Evolutionary conservation across 2,797 vertebrate species (phyloP).

Genomic region (Luscinia luscinia): DNA sequence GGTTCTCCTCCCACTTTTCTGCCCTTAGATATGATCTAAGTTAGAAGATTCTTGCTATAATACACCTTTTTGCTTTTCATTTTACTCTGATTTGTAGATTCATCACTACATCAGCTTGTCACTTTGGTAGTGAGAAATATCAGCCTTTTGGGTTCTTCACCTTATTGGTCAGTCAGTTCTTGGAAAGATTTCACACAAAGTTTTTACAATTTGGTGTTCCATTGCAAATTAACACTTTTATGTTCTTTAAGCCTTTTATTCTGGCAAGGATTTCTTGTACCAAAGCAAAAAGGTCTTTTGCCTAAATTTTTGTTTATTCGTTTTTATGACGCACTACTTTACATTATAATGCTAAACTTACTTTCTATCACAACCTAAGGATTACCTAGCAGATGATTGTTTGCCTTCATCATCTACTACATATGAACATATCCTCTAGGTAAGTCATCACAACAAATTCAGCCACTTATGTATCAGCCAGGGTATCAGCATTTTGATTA

Average conservation of each 20-base stretch:
- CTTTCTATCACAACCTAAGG: background rate
- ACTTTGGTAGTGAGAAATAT: background rate
- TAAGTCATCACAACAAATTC: background rate
- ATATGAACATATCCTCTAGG: background rate
- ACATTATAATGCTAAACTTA: background rate
- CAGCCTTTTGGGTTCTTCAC: background rate
- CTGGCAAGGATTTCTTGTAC: background rate
- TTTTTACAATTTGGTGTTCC: background rate
- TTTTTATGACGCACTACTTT: background rate
- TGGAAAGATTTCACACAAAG: background rate
- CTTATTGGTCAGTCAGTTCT: background rate
- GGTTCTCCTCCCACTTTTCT: fast-evolving
- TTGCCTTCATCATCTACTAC: background rate
- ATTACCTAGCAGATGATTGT: background rate
- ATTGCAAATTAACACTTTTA: background rate
- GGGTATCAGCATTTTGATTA: background rate
- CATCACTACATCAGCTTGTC: background rate
- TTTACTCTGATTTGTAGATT: background rate
- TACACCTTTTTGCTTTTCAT: background rate
- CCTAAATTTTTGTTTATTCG: background rate
- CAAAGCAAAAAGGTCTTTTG: background rate
- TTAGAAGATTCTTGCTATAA: background rate
- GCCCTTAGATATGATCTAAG: background rate
- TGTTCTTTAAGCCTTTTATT: background rate
- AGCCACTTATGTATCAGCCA: background rate